These are phyloP conservation scores for Epinotia demarniana DNA, from an alignment of 2,888 invertebrate species.

Conservation along the genomic window DNA sequence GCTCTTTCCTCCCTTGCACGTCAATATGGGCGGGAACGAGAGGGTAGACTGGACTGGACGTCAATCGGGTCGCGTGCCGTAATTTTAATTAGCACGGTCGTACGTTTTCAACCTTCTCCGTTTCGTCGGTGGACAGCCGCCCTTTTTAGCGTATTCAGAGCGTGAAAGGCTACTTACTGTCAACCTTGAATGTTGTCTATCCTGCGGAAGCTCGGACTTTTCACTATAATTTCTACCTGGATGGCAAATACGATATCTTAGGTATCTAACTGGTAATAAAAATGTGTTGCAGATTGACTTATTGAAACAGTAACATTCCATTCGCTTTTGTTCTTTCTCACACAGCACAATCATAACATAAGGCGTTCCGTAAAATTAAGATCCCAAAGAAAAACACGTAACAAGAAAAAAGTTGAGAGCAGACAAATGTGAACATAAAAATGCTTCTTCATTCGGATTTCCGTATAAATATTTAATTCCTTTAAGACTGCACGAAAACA, in stretches of 20 bases:
- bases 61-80: constrained; percentile 43
- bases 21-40: constrained; percentile 7
- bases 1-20: constrained; percentile 18
- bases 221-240: neutral
- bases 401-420: neutral
- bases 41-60: constrained; percentile 3
- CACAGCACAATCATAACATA: neutral
- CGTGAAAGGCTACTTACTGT: constrained; percentile 42
- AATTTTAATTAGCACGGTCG: constrained; percentile 43
- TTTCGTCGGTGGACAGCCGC: constrained; percentile 33
- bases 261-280: neutral
- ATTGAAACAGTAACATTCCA: neutral
- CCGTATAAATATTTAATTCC: constrained; percentile 18
- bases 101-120: constrained; percentile 25
- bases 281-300: neutral
- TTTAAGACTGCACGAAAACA: constrained; percentile 2
- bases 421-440: constrained; percentile 15
- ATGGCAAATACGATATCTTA: neutral
- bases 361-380: neutral
- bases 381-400: constrained; percentile 1
- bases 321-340: neutral
- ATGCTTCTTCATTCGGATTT: neutral
- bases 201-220: neutral
- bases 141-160: constrained; percentile 44
- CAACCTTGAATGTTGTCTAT: constrained; percentile 14